Evolutionary conservation across 2,888 invertebrate species (phyloP), one percentile per base, ranked within the genome.

Genomic region (Cephalotes varians): DNA sequence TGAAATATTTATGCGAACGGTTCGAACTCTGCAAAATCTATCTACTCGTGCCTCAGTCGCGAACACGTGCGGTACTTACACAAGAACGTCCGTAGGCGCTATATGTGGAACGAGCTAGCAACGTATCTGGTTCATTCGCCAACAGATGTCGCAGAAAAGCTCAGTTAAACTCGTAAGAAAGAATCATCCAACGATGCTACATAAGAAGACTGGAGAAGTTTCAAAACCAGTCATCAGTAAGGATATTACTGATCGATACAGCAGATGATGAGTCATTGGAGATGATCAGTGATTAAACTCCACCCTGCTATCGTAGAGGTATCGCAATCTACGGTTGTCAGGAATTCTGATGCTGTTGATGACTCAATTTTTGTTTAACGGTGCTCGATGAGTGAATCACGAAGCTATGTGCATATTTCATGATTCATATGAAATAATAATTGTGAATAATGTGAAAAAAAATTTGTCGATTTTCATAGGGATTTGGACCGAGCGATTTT

Each of bases 161-260:
- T 73, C 0, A n/a, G 44, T 21, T 5, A 6, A 56, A 34, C 77
- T 69, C 77, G 69, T 44, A 25, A 67, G 18, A 18, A 56, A 64
- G 9, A 77, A 47, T 47, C 21, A 6, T 0, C 0, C 21, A 44
- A 10, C 15, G 6, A 9, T 44, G 0, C 1, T 69, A 67, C 2
- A 69, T 69, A 56, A 51, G 18, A 4, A 0, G 2, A 2, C 1
- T 2, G 0, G 10, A 34, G 2, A 21, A 12, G 0, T 0, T 1
- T 0, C 0, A 0, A 7, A 0, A 0, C 3, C 7, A 40, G 93
- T 93, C 93, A 90, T 90, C 93, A 93, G 94, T 94, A 86, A 93
- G 94, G 88, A 92, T 92, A 91, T 91, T 90, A 93, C 93, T 94
- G 92, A 93, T 93, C 94, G 88, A 92, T 89, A 91, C 91, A 92